Base-by-base conservation (phyloP, 2,113 vertebrate species). In the Etia nguti region DNA sequence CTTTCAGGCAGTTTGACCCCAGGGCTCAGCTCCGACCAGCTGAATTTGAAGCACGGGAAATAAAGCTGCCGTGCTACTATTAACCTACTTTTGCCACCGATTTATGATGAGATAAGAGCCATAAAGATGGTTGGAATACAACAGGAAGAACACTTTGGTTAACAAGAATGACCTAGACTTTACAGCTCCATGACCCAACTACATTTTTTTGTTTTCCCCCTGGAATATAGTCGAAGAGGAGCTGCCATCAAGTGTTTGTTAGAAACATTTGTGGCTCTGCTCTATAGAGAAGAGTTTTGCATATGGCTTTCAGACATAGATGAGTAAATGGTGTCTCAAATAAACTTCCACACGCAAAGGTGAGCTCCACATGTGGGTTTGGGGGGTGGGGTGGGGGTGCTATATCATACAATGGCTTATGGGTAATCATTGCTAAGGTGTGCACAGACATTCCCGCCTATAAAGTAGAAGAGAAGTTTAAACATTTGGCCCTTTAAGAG, bases 401-500 rank as follows among this genome's bases (percentile, higher is more conserved):
- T 54, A 7, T 3, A 10, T 26, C 26, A 77, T 16, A 86, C 75
- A 79, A 38, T 38, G 62, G n/a, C 20, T 7, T 4, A 34, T 2
- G 36, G 86, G 8, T 54, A 94, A 95, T 90, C 77, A 93, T 90
- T 93, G 81, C 60, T 85, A 1, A 75, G 29, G 54, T 52, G 29
- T 10, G 85, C 11, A 48, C 60, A 60, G 31, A 56, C 41, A 77
- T n/a, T 31, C 43, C 34, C 1, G 4, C 31, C n/a, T 62, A 60
- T 36, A 13, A 54, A 54, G 29, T 6, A 7, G 7, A 65, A 79
- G 12, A 26, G 0, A 6, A 20, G 60, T 18, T 73, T 8, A 55
- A 22, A 38, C 3, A 36, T 57, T 81, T 54, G 16, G 1, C 41
- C 68, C 10, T 9, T 73, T 48, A 48, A 20, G 18, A 75, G 70